Percentiles rank a stretch among this genome's conserved stretches.
Evolutionary conservation across 2,888 invertebrate genomes (phyloP).

Genomic region (Parnassius apollo): DNA sequence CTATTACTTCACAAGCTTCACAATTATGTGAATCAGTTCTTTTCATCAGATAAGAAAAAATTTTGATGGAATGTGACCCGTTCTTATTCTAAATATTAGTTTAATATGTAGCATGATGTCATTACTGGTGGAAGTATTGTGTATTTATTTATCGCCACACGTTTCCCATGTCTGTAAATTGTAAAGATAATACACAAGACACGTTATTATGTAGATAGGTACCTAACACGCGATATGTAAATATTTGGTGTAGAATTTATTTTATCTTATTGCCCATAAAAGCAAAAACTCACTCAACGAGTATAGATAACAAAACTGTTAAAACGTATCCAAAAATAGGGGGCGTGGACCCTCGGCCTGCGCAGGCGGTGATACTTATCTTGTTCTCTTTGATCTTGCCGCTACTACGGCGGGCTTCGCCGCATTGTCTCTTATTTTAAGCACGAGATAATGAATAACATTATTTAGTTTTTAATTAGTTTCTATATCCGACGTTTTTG

Average conservation of each 20-base stretch:
- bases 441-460: conserved; percentile 28
- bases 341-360: conserved; percentile 51
- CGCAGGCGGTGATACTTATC: conserved; percentile 66
- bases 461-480: conserved; percentile 24
- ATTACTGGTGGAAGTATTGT: not conserved
- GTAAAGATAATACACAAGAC: conserved; percentile 8
- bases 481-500: not conserved
- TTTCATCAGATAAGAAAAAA: not conserved
- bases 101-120: not conserved
- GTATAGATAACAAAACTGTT: conserved; percentile 57
- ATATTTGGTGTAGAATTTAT: conserved; percentile 27
- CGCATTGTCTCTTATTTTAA: conserved; percentile 47
- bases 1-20: not conserved
- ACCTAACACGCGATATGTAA: conserved; percentile 24
- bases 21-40: not conserved
- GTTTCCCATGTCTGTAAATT: conserved; percentile 5
- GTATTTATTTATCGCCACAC: not conserved
- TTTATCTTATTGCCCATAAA: conserved; percentile 42
- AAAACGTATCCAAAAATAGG: conserved; percentile 66
- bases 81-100: not conserved
- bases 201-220: conserved; percentile 6
- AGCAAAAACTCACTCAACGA: conserved; percentile 44
- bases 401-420: conserved; percentile 47
- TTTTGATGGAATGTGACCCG: not conserved
- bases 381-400: conserved; percentile 64